Percentiles rank a stretch among this genome's conserved stretches.
Conservation (phyloP, 2,797 vertebrate species). For the Chanos chanos region DNA sequence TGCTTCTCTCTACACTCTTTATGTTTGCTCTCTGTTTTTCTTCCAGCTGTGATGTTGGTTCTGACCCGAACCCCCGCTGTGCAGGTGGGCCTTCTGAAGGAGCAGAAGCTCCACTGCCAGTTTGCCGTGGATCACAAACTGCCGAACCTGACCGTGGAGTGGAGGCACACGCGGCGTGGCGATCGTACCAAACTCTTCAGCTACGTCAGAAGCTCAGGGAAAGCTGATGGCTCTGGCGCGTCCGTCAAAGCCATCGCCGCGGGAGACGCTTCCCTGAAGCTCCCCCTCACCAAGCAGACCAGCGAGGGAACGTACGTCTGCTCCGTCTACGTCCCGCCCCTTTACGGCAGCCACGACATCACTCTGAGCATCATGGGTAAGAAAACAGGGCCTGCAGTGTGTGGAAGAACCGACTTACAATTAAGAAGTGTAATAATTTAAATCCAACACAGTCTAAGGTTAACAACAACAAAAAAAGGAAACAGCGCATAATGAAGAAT, state of each 20-base stretch:
- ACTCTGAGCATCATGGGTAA: conserved; percentile 66
- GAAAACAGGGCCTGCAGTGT: neutral
- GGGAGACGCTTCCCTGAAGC: conserved; percentile 64
- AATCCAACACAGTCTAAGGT: too few relatives aligned
- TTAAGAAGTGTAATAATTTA: too few relatives aligned
- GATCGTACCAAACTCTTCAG: conserved; percentile 52
- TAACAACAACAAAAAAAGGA: too few relatives aligned
- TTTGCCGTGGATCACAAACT: conserved; percentile 64
- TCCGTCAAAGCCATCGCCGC: conserved; percentile 41
- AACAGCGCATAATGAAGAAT: too few relatives aligned
- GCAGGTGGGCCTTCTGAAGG: conserved; percentile 48
- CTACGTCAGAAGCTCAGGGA: conserved; percentile 43
- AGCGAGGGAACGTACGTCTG: conserved; percentile 68
- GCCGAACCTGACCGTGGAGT: conserved; percentile 49
- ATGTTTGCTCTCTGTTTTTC: neutral
- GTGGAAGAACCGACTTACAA: too few relatives aligned
- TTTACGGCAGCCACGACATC: conserved; percentile 53
- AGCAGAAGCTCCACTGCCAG: conserved; percentile 67
- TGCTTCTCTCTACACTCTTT: too few relatives aligned
- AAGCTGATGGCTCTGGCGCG: conserved; percentile 46
- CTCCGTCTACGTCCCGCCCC: conserved; percentile 56
- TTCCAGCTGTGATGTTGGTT: conserved; percentile 63
- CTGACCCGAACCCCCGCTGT: conserved; percentile 59
- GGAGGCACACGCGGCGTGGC: conserved; percentile 54
- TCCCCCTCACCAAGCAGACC: conserved; percentile 47